These are phyloP conservation scores for Apis cerana DNA, from an alignment of 1,140 invertebrate species.

Conservation along the genomic window DNA sequence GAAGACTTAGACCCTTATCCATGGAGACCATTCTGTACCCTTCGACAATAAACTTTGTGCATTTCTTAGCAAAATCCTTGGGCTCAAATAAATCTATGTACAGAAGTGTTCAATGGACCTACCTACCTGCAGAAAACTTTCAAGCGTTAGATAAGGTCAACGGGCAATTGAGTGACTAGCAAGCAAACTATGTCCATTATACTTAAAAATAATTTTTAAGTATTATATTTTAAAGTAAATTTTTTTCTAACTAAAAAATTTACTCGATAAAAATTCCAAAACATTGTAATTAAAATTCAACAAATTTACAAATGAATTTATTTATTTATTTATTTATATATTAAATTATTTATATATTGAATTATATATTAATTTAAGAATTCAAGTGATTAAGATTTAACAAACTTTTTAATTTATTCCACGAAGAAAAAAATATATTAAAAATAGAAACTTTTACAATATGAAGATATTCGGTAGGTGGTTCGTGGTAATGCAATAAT, in stretches of 20 bases:
- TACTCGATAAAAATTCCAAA: no score
- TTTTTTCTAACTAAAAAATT: no score
- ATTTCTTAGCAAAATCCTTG: background rate
- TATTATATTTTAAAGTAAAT: no score
- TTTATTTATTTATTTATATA: no score
- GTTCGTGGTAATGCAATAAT: background rate
- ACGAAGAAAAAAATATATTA: background rate
- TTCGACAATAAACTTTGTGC: conserved; percentile 11
- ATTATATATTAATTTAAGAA: no score
- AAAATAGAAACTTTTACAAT: background rate
- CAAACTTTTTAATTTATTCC: background rate
- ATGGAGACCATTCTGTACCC: background rate
- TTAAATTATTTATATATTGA: no score
- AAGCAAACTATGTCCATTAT: background rate
- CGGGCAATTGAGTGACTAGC: background rate
- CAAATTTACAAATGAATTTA: no score
- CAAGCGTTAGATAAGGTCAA: background rate
- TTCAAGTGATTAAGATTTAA: no score
- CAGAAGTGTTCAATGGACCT: background rate
- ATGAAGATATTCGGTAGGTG: background rate
- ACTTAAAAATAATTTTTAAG: no score
- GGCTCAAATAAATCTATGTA: background rate
- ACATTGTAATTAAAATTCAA: no score
- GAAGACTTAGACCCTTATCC: conserved; percentile 12
- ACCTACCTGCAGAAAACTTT: background rate